phyloP scores from a whole-genome alignment of 2,113 vertebrate genomes.

The Bettongia penicillata region DNA sequence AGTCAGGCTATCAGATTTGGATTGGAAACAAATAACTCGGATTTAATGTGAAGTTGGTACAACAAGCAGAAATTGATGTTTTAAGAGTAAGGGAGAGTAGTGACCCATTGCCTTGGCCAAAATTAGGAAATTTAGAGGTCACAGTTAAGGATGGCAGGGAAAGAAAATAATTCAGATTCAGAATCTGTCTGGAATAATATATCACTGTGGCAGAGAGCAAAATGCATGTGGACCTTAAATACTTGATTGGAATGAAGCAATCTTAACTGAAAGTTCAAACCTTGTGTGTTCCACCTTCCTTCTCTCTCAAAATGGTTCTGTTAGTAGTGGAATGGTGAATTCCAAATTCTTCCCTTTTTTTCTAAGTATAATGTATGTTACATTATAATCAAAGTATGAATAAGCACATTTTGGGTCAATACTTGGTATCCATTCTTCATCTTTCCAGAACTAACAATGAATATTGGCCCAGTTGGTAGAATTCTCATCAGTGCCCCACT shows the following conservation, averaged over 20 bases:
- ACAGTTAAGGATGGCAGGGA: not conserved
- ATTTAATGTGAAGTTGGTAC: not conserved
- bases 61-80: not conserved
- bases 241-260: not conserved
- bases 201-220: not conserved
- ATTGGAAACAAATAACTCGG: not conserved
- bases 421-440: not conserved
- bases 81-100: not conserved
- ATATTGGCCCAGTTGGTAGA: not conserved
- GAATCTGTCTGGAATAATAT: not conserved
- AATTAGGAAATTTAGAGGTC: not conserved
- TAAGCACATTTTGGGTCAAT: not conserved
- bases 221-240: not conserved
- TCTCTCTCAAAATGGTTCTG: not conserved
- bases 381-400: not conserved
- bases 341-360: not conserved
- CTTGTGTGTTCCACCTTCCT: not conserved
- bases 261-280: not conserved
- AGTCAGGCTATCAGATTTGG: not conserved
- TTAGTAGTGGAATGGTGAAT: not conserved
- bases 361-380: not conserved
- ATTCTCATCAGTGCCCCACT: not conserved
- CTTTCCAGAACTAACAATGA: not conserved
- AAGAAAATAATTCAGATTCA: not conserved
- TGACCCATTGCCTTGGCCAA: not conserved